Percentiles rank a stretch among this genome's conserved stretches.
Evolutionary conservation across 2,888 invertebrate genomes (phyloP).

Genomic region (Sinohyriopsis cumingii): DNA sequence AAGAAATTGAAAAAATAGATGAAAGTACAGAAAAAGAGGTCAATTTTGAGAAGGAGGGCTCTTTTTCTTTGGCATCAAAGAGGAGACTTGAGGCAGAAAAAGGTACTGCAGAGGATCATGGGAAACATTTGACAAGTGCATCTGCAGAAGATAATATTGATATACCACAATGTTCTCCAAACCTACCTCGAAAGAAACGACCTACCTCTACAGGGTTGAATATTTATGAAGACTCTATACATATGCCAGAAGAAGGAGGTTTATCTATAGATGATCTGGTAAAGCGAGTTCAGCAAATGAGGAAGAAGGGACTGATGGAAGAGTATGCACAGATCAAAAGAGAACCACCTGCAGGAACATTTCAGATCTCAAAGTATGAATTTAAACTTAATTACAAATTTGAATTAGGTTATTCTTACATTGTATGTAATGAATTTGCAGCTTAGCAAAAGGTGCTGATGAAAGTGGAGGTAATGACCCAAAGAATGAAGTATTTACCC

Average conservation of each 20-base stretch:
- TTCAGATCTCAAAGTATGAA: conserved; percentile 86
- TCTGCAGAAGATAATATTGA: conserved; percentile 5
- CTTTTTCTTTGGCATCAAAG: conserved; percentile 24
- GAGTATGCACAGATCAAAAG: conserved; percentile 92
- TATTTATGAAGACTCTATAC: conserved; percentile 62
- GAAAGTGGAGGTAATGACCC: no score
- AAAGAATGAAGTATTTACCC: no score
- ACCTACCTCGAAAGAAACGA: conserved; percentile 55
- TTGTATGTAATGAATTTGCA: no score
- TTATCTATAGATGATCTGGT: conserved; percentile 84
- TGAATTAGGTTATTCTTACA: background rate
- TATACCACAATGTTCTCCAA: conserved; percentile 2
- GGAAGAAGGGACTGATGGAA: conserved; percentile 85
- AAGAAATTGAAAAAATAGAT: conserved; percentile 54
- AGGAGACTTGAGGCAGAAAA: conserved; percentile 30
- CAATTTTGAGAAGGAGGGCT: conserved; percentile 46
- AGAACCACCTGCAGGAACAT: conserved; percentile 88
- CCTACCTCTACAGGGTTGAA: conserved; percentile 50
- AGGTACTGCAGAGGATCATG: background rate
- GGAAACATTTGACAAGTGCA: conserved; percentile 11
- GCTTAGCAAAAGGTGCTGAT: no score
- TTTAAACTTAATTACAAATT: background rate
- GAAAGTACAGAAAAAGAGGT: conserved; percentile 53
- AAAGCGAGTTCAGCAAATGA: conserved; percentile 82
- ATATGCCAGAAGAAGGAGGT: conserved; percentile 63